phyloP scores from a whole-genome alignment of 1,140 invertebrate species.

The Delia radicum region DNA sequence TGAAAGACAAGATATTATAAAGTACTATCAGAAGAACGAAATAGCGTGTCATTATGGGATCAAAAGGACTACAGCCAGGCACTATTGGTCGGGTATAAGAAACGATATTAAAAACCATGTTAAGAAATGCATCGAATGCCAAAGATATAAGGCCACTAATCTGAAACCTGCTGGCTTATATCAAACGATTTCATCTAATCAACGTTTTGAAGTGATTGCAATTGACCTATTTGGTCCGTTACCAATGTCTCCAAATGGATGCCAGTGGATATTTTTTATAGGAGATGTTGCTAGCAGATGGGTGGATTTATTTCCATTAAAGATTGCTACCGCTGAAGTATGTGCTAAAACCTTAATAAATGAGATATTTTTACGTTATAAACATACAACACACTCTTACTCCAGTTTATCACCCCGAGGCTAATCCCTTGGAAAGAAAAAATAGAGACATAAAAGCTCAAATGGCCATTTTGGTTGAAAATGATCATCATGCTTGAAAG shows the following conservation, averaged over 20 bases:
- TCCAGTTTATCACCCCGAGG: constrained; percentile 48
- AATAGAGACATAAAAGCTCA: constrained; percentile 54
- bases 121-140: constrained; percentile 33
- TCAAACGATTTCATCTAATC: constrained; percentile 27
- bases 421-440: constrained; percentile 53
- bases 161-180: constrained; percentile 32
- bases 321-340: background rate
- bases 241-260: background rate
- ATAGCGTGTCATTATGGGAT: too few relatives aligned
- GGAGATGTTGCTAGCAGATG: constrained; percentile 32
- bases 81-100: constrained; percentile 45
- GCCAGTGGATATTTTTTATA: constrained; percentile 36
- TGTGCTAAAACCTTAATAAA: constrained; percentile 11
- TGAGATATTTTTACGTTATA: constrained; percentile 17
- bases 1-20: constrained; percentile 26
- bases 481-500: background rate
- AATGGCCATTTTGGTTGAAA: constrained; percentile 36
- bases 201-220: constrained; percentile 34
- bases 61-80: too few relatives aligned
- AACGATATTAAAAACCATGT: constrained; percentile 28
- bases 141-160: too few relatives aligned
- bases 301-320: constrained; percentile 32
- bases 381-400: constrained; percentile 51
- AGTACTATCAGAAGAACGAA: constrained; percentile 41
- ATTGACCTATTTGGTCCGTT: constrained; percentile 21